phyloP scores from a whole-genome alignment of 2,113 vertebrate species.

The Odontophorus gujanensis region DNA sequence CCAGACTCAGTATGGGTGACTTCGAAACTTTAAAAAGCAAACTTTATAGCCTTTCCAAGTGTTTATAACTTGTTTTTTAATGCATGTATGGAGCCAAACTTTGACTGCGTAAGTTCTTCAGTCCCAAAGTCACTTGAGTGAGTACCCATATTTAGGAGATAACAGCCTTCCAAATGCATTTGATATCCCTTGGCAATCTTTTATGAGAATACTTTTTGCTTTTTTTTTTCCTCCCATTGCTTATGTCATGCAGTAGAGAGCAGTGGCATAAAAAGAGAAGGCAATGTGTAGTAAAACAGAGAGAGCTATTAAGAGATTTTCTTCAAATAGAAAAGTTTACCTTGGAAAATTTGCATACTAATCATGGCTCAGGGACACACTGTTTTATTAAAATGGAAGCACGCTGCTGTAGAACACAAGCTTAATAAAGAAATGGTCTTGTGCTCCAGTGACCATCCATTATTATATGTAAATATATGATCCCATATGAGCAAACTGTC shows the following conservation, averaged over 20 bases:
- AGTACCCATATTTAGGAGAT: background rate
- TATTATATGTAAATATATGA: background rate
- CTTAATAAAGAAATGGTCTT: background rate
- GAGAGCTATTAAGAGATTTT: background rate
- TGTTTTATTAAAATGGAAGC: constrained; percentile 50
- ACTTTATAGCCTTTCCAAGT: background rate
- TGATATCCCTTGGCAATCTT: background rate
- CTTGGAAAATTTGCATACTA: background rate
- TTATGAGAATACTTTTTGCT: background rate
- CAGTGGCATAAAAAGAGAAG: background rate
- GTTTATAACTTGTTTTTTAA: background rate
- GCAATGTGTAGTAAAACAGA: background rate
- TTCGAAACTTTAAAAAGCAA: background rate
- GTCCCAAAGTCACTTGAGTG: background rate
- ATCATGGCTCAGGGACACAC: background rate
- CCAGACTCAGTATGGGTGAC: background rate
- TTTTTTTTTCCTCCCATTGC: background rate
- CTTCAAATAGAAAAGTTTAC: background rate
- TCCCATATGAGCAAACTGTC: background rate
- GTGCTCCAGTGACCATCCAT: background rate
- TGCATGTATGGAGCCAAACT: background rate
- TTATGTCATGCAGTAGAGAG: background rate
- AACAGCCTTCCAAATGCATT: background rate
- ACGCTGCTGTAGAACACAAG: background rate
- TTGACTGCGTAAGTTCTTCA: background rate